Conservation (phyloP, 2,113 vertebrate species). For the Paratilapia polleni region DNA sequence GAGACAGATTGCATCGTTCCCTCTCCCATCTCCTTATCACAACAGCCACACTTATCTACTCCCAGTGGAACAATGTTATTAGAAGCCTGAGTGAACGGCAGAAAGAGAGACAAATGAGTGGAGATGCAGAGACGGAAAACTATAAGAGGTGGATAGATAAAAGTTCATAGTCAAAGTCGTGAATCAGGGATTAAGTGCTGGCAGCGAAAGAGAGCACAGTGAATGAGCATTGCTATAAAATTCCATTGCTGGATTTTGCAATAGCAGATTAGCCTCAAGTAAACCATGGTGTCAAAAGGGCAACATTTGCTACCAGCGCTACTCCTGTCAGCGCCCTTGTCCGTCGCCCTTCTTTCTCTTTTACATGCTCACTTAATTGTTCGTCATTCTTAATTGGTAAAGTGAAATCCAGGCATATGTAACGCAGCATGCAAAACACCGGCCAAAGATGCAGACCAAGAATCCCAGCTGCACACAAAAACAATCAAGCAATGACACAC, state of each 20-base stretch:
- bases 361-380: no score
- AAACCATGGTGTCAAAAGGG: background rate
- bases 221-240: background rate
- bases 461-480: background rate
- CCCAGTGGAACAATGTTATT: slow-evolving; percentile 39
- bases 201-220: background rate
- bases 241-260: background rate
- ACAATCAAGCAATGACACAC: background rate
- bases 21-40: slow-evolving; percentile 58
- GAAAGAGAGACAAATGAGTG: slow-evolving; percentile 34
- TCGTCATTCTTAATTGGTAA: no score
- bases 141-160: slow-evolving; percentile 16
- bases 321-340: background rate
- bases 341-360: no score
- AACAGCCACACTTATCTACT: slow-evolving; percentile 54
- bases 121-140: slow-evolving; percentile 2
- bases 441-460: background rate
- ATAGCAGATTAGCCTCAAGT: background rate
- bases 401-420: no score
- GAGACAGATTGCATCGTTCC: slow-evolving; percentile 56
- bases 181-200: slow-evolving; percentile 22
- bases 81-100: slow-evolving; percentile 25
- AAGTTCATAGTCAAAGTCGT: slow-evolving; percentile 24
- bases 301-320: background rate
- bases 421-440: background rate